Evolutionary conservation across 1,140 invertebrate species (phyloP), one percentile per base, ranked within the genome.

Genomic region (Dufourea novaeangliae): DNA sequence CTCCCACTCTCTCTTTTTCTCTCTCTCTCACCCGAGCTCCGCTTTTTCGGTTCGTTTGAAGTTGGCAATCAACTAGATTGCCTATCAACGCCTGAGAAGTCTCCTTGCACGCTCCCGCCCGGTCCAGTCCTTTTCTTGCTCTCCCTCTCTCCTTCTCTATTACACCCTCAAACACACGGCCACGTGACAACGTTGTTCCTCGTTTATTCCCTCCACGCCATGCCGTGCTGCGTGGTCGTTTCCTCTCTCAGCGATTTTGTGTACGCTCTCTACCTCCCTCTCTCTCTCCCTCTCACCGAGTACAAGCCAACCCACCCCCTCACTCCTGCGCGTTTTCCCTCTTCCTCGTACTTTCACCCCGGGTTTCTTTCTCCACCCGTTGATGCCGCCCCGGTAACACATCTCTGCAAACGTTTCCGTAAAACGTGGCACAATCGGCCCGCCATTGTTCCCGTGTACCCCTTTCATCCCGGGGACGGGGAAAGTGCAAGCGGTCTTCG

Each of bases 21-120:
- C 50, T 52, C 50, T 11, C 22, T 8, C 7, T 52, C 7, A 8
- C 50, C 6, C 11, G 54, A 29, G 54, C 57, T 32, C 69, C 64
- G 80, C 85, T 83, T 85, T 84, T 83, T 89, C 86, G 87, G 86
- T 83, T 71, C 83, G 88, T 92, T 92, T 91, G 90, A 92, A 91
- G 89, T 89, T 88, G 85, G 91, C 90, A 92, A 92, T 92, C 92
- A 92, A 88, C 86, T 89, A 89, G 89, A 92, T 92, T 92, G 89
- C 91, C 91, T 92, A 92, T 92, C 90, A 90, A 92, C 89, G 84
- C 86, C 86, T 79, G 86, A 88, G 83, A 70, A 82, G 72, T 69
- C 68, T 68, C 80, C 61, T 80, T 67, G 71, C 72, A 54, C 76
- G 59, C 78, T 82, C 82, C 75, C 71, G 73, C 82, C n/a, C 79